These are phyloP conservation scores for Globodera rostochiensis DNA, from an alignment of 1,140 invertebrate species.

Conservation along the genomic window DNA sequence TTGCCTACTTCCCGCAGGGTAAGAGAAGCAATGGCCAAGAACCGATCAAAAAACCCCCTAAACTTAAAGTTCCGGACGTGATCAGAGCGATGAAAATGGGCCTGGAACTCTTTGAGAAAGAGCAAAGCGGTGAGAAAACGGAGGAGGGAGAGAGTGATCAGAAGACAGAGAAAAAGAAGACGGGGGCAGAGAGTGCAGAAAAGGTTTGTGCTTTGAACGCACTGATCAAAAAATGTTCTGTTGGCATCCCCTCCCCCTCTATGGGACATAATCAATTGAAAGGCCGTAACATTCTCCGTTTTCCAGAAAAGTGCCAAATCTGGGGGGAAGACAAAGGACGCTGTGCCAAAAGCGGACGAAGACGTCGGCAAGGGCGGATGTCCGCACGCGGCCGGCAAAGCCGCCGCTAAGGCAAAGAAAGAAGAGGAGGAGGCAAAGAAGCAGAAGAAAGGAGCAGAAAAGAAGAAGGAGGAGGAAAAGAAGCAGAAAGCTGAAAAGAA, in stretches of 20 bases:
- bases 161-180: constrained; percentile 19
- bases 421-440: constrained; percentile 24
- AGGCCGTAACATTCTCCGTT: background rate
- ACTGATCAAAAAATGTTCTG: no score
- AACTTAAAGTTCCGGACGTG: constrained; percentile 47
- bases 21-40: background rate
- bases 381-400: constrained; percentile 33
- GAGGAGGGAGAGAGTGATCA: constrained; percentile 14
- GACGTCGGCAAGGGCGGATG: constrained; percentile 30
- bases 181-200: constrained; percentile 32
- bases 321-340: constrained; percentile 5
- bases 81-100: constrained; percentile 61
- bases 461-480: constrained; percentile 28
- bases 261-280: no score
- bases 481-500: constrained; percentile 19
- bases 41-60: background rate
- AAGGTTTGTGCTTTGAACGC: background rate
- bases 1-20: constrained; percentile 25
- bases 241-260: no score
- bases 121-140: constrained; percentile 23
- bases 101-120: constrained; percentile 41
- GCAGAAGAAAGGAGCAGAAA: background rate
- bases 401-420: constrained; percentile 22
- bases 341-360: constrained; percentile 16
- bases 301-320: constrained; percentile 27